Evolutionary conservation across 64 coral and sea anemone genomes (phyloP), one percentile per base, ranked within the genome.

Genomic region (Montipora efflorescens): DNA sequence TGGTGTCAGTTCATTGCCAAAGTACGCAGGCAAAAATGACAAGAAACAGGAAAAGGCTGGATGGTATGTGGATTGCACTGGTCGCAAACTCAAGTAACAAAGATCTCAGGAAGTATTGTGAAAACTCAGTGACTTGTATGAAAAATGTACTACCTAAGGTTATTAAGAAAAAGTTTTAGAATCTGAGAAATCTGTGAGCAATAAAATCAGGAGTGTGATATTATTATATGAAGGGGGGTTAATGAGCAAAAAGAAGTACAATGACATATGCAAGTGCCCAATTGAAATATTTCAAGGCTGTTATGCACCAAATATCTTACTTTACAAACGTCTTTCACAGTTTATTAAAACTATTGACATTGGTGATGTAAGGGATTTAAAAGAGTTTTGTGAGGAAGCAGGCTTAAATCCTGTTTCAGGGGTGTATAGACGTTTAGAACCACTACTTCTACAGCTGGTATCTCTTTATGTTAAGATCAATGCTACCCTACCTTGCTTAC

Each of bases 171-270:
- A 95, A 67, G 46, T 90, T 20, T 46, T 45, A 48, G 50, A 76
- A 49, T 95, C 50, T 91, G 75, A 95, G 79, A 76, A 95, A 66
- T 70, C 61, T 91, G 47, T 87, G 25, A 44, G 62, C 18, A 79
- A 95, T 72, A 82, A 82, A 47, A 75, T 91, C 67, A 53, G 82
- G 55, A 91, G 94, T 62, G 53, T 76, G 59, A 59, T 7, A 36
- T 44, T 80, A 48, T 67, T 95, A 75, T 95, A 95, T 76, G 87
- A 95, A 25, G 94, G 94, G 61, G 88, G 94, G 46, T 72, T 95
- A 59, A 69, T 95, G 67, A 91, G 86, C 50, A 91, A 95, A 70
- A 70, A 90, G 0, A 55, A 95, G 77, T 91, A 95, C 81, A 95
- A 47, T 50, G 80, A 67, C 8, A 78, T 87, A 77, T 66, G 88